phyloP scores from a whole-genome alignment of 2,888 invertebrate species.

The Dascillus cervinus region DNA sequence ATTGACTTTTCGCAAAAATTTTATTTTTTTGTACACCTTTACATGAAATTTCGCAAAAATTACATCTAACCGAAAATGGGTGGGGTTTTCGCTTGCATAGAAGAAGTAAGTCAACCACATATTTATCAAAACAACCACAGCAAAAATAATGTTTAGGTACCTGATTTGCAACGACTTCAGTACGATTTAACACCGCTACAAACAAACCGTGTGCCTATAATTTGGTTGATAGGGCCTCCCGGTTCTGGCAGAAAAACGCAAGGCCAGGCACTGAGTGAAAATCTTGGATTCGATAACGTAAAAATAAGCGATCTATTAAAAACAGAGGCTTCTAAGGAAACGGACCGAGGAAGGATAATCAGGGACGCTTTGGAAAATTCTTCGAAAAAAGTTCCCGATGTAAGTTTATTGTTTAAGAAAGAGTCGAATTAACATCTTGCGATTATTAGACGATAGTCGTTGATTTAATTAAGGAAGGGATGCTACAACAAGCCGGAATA shows the following conservation, averaged over 20 bases:
- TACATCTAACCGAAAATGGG: slow-evolving; percentile 14
- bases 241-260: slow-evolving; percentile 30
- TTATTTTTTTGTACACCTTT: neutral
- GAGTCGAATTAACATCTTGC: neutral
- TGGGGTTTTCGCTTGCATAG: slow-evolving; percentile 20
- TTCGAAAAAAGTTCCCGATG: slow-evolving; percentile 37
- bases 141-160: slow-evolving; percentile 15
- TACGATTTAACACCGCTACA: slow-evolving; percentile 38
- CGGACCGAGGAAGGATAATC: slow-evolving; percentile 45
- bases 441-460: slow-evolving; percentile 45
- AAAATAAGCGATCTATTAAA: slow-evolving; percentile 35
- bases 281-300: slow-evolving; percentile 19
- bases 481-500: slow-evolving; percentile 41
- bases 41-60: neutral
- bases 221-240: slow-evolving; percentile 45
- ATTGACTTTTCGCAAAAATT: neutral
- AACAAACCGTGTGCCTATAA: slow-evolving; percentile 42
- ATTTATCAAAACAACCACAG: slow-evolving; percentile 1
- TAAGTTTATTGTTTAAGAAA: slow-evolving; percentile 14
- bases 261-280: slow-evolving; percentile 23
- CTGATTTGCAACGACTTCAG: slow-evolving; percentile 25
- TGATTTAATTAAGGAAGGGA: slow-evolving; percentile 50
- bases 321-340: slow-evolving; percentile 44
- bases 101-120: slow-evolving; percentile 14
- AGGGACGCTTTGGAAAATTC: slow-evolving; percentile 43